phyloP scores from a whole-genome alignment of 1,140 invertebrate species.

The Bombus breviceps region DNA sequence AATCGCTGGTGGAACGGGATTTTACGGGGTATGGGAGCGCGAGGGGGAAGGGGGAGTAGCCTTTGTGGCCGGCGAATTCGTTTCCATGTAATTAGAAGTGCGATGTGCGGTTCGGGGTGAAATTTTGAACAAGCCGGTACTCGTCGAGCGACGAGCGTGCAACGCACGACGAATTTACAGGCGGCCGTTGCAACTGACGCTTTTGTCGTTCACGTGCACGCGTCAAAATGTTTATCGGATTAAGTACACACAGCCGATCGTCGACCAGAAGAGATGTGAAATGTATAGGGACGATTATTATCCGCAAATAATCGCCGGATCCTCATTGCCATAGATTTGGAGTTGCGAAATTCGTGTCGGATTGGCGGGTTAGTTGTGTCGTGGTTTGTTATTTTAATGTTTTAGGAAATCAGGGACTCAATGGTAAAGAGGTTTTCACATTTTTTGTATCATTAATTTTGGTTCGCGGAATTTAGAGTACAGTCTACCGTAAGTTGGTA shows the following conservation, averaged over 20 bases:
- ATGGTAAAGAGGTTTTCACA: too few species aligned
- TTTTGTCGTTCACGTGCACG: background rate
- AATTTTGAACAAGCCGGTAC: constrained; percentile 19
- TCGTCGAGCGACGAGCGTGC: background rate
- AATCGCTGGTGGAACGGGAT: constrained; percentile 10
- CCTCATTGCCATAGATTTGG: constrained; percentile 23
- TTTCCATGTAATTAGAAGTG: constrained; percentile 43
- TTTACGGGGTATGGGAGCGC: too few species aligned
- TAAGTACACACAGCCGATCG: constrained; percentile 25
- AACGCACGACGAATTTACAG: constrained; percentile 20
- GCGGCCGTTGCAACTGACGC: constrained; percentile 19
- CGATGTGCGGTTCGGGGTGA: constrained; percentile 19
- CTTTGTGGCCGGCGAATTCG: constrained; percentile 32
- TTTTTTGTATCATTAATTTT: too few species aligned
- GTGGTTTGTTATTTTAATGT: background rate
- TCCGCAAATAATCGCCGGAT: constrained; percentile 38
- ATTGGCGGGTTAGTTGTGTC: background rate
- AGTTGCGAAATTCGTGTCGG: background rate
- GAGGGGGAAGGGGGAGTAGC: background rate
- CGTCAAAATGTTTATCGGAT: constrained; percentile 18
- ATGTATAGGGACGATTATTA: constrained; percentile 31
- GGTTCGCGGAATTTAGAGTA: too few species aligned
- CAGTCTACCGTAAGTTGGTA: too few species aligned
- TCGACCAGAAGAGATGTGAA: background rate
- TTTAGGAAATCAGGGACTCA: too few species aligned